Evolutionary conservation across 2,797 vertebrate species (phyloP), one percentile per base, ranked within the genome.

Genomic region (Periophthalmus magnuspinnatus): DNA sequence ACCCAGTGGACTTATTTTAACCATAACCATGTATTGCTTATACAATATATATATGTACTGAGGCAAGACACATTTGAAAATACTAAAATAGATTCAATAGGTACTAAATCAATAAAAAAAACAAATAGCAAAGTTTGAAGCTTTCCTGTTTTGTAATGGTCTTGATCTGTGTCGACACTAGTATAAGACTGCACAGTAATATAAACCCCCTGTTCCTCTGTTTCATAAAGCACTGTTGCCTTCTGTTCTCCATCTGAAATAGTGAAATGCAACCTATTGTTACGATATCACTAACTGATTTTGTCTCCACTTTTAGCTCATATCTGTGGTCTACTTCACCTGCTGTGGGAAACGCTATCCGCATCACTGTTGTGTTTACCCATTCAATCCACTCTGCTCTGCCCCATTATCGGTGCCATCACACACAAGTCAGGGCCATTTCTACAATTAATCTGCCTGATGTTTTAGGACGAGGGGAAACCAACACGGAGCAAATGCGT

Each of bases 391-490:
- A 13, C 14, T 54, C 21, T 56, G 14, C 22, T 56, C 71, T 36
- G 16, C 0, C 34, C 68, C 67, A 67, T 65, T 70, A 73, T 68
- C 63, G 32, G 11, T 52, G 34, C 80, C 48, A 62, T 76, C 81
- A 64, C 55, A 67, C 62, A 45, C 71, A 77, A 72, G 50, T 65
- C n/a, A 0, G 36, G 56, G 19, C 69, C 58, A 68, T 76, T 81
- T 76, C 45, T 69, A 74, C 65, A 69, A 77, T 79, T 65, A 83
- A 76, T 74, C 68, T 65, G 22, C 0, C n/a, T 52, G 6, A n/a
- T 75, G 64, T 77, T 71, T 69, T 34, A 52, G 58, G 13, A 56
- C 55, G 60, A 56, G 11, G 62, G 38, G 38, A 80, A 71, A 78
- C 34, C 61, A 62, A 65, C 59, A 41, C 54, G 21, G 70, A 34